Evolutionary conservation across 2,113 vertebrate species (phyloP), one percentile per base, ranked within the genome.

Genomic region (Phrynosoma platyrhinos): DNA sequence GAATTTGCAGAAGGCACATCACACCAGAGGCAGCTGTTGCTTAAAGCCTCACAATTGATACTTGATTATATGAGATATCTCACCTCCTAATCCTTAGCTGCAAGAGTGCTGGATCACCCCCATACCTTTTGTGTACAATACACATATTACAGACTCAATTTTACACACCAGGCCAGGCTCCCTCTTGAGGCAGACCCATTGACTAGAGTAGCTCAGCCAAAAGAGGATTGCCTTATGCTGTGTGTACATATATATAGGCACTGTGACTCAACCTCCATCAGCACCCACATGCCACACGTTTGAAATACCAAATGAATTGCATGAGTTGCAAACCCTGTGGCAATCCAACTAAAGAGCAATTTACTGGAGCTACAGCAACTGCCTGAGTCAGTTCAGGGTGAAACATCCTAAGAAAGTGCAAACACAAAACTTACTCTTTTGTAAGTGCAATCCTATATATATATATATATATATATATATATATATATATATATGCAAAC

Each of bases 121-220:
- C 23, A 9, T 16, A 2, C 47, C 25, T 68, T 58, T 87, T 79
- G 69, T 36, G 18, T 36, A 76, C 6, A 20, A 68, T 9, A n/a
- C 1, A 0, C 0, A 0, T 7, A 83, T 84, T 53, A 10, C 4
- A 4, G 64, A 36, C 40, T 32, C 75, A 1, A 30, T 82, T 74
- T 72, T 30, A 76, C 25, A 1, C 0, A 0, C 0, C 0, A 47
- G 71, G 20, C 25, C 30, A 30, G 77, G 80, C 68, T 66, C 42
- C 16, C 6, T 27, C 66, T 25, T 64, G 1, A 10, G 3, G 27
- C 32, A n/a, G 0, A 21, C 47, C 20, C 69, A 25, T 21, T 40
- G 10, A 76, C 13, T 1, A 30, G 84, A 76, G 47, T 6, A 1
- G 10, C 21, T 79, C 47, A 10, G 64, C 0, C n/a, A 78, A 40